Percentiles rank a stretch among this genome's conserved stretches.
phyloP scores from a whole-genome alignment of 2,113 vertebrate genomes.

The Phyllostomus hastatus region DNA sequence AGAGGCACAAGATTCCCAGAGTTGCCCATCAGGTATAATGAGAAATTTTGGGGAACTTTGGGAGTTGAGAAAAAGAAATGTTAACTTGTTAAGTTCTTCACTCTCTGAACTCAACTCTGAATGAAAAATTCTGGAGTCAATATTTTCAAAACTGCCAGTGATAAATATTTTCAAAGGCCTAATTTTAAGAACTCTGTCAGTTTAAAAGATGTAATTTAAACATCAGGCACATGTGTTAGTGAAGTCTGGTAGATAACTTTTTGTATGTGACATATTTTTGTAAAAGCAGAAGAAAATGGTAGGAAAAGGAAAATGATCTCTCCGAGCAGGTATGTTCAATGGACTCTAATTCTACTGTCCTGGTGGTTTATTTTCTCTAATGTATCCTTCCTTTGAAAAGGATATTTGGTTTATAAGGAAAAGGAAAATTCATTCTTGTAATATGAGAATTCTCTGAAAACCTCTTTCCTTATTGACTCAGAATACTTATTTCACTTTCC shows the following conservation, averaged over 20 bases:
- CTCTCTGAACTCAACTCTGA: conserved; percentile 39
- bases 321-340: conserved; percentile 20
- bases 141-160: conserved; percentile 40
- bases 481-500: conserved; percentile 11
- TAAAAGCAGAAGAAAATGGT: conserved; percentile 47
- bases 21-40: conserved; percentile 35
- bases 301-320: conserved; percentile 10
- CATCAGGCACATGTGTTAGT: conserved; percentile 27
- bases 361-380: conserved; percentile 19
- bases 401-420: conserved; percentile 31
- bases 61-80: conserved; percentile 33
- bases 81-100: conserved; percentile 15
- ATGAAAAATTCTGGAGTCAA: conserved; percentile 14
- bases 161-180: conserved; percentile 40
- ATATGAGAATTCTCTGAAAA: conserved; percentile 39
- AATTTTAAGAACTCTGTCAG: neutral
- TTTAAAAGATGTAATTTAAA: conserved; percentile 43
- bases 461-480: neutral
- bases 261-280: conserved; percentile 50
- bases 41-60: neutral
- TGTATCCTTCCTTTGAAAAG: conserved; percentile 26
- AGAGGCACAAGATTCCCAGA: neutral
- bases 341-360: conserved; percentile 22
- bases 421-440: conserved; percentile 46
- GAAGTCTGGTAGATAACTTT: conserved; percentile 44